Conservation (phyloP, 2,888 invertebrate species). For the Hirtodrosophila histrioides region DNA sequence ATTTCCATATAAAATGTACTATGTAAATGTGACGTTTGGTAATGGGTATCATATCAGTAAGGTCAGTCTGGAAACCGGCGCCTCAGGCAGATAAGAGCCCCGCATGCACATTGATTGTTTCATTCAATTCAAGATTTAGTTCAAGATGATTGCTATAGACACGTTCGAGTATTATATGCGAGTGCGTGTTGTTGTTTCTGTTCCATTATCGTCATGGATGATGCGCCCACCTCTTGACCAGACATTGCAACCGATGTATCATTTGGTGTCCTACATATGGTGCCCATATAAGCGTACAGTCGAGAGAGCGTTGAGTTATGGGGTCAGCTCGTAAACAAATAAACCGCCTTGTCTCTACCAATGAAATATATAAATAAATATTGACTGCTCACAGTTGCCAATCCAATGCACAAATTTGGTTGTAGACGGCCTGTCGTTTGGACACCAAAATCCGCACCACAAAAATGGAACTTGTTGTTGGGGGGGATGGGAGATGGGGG, state of each 20-base stretch:
- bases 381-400: constrained; percentile 25
- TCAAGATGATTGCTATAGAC: constrained; percentile 53
- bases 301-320: constrained; percentile 42
- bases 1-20: neutral
- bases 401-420: constrained; percentile 31
- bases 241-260: constrained; percentile 21
- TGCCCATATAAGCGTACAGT: neutral
- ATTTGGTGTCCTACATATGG: constrained; percentile 40
- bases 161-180: constrained; percentile 13
- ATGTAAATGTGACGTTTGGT: neutral
- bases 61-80: constrained; percentile 27
- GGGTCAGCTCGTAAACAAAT: constrained; percentile 72
- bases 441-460: constrained; percentile 5
- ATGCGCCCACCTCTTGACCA: constrained; percentile 25
- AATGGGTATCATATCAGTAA: constrained; percentile 35
- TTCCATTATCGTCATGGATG: constrained; percentile 35
- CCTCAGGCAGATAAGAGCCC: constrained; percentile 30
- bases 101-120: constrained; percentile 40
- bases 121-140: constrained; percentile 57
- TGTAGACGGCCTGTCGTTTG: constrained; percentile 6
- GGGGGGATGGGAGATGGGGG: no score
- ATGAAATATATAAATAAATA: constrained; percentile 51
- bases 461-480: constrained; percentile 7
- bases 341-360: constrained; percentile 48
- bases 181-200: constrained; percentile 16